phyloP scores from a whole-genome alignment of 2,797 vertebrate genomes.

The Poliocrania exsul region DNA sequence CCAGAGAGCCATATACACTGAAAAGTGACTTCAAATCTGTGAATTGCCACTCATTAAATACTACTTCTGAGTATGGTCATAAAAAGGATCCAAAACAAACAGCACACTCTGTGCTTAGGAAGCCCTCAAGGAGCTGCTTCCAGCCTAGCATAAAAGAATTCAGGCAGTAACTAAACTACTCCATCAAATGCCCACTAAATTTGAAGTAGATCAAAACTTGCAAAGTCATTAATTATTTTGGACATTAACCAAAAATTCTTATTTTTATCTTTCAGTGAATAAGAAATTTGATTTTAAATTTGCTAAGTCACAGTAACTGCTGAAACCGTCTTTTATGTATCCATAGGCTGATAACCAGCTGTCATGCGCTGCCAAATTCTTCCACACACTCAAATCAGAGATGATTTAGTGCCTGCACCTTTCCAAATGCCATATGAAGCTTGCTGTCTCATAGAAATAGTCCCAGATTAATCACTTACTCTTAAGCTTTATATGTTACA shows the following conservation, averaged over 20 bases:
- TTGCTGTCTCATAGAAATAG: neutral
- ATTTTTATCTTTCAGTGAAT: neutral
- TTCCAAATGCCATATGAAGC: neutral
- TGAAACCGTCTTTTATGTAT: neutral
- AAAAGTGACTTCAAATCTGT: neutral
- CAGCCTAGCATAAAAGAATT: neutral
- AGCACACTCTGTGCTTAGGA: neutral
- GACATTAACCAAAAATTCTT: neutral
- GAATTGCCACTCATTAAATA: neutral
- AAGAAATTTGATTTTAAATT: neutral
- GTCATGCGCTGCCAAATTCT: neutral
- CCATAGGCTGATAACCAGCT: neutral
- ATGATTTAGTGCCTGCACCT: neutral
- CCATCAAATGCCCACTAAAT: neutral
- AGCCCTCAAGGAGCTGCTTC: neutral
- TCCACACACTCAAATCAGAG: neutral
- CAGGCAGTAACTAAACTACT: neutral
- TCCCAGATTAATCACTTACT: neutral
- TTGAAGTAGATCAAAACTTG: neutral
- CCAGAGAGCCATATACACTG: neutral
- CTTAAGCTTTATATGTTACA: neutral
- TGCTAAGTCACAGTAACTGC: neutral
- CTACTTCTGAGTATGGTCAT: neutral
- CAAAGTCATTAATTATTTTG: neutral
- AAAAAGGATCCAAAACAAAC: slow-evolving; percentile 2